Conservation (phyloP, 2,113 vertebrate genomes). For the Phodopus roborovskii region DNA sequence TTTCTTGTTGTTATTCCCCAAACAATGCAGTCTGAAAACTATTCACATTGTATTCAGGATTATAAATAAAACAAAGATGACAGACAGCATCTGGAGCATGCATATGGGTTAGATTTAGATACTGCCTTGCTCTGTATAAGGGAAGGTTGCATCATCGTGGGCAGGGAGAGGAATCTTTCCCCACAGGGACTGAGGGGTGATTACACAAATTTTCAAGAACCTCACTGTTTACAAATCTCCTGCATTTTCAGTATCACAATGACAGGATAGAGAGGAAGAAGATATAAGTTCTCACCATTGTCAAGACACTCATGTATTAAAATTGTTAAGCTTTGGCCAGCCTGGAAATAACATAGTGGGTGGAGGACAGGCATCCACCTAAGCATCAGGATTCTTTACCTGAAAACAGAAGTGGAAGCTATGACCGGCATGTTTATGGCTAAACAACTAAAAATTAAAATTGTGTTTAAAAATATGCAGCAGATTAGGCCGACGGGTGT, state of each 20-base stretch:
- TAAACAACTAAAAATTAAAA: constrained; percentile 50
- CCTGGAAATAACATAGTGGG: neutral
- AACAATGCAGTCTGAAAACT: neutral
- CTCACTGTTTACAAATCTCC: constrained; percentile 21
- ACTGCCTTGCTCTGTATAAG: neutral
- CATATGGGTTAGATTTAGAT: neutral
- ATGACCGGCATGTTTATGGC: neutral
- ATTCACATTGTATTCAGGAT: neutral
- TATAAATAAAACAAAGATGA: neutral
- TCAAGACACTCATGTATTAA: neutral
- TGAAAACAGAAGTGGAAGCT: neutral
- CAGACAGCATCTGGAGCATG: neutral
- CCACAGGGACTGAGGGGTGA: neutral
- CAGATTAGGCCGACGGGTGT: neutral
- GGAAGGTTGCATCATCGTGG: neutral
- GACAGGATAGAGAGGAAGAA: constrained; percentile 7
- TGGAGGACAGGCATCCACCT: neutral
- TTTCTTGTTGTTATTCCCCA: neutral
- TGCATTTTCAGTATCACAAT: neutral
- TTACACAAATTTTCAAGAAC: neutral
- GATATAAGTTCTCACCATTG: neutral
- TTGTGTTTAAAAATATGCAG: constrained; percentile 33
- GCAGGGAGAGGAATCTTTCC: neutral
- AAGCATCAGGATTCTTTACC: neutral
- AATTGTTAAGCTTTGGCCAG: constrained; percentile 17